Conservation (phyloP, 2,888 invertebrate species). For the Brachyptera risi region DNA sequence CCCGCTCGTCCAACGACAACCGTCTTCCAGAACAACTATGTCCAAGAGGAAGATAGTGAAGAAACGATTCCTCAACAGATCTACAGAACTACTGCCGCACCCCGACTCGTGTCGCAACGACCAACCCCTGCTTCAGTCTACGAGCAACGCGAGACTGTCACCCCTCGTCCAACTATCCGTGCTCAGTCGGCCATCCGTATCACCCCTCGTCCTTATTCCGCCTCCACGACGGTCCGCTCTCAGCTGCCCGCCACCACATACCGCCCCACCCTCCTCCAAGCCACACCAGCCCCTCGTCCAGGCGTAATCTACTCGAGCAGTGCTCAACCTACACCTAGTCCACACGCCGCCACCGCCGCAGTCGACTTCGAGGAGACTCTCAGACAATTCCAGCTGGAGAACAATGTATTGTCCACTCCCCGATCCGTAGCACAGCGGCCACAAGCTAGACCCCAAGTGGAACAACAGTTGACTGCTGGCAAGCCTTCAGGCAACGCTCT, state of each 20-base stretch:
- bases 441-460: constrained; percentile 42
- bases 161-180: constrained; percentile 49
- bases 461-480: constrained; percentile 41
- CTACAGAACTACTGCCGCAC: constrained; percentile 23
- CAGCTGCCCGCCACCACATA: constrained; percentile 63
- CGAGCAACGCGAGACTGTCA: constrained; percentile 49
- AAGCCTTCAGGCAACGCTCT: constrained; percentile 55
- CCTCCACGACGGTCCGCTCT: constrained; percentile 40
- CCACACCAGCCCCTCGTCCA: constrained; percentile 34
- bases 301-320: constrained; percentile 37
- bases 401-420: constrained; percentile 55
- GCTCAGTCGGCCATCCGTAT: constrained; percentile 54
- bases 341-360: constrained; percentile 26
- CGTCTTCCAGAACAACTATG: constrained; percentile 66
- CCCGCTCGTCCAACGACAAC: constrained; percentile 57
- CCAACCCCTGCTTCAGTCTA: constrained; percentile 39
- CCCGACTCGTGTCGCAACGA: constrained; percentile 33
- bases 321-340: constrained; percentile 37
- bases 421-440: constrained; percentile 40
- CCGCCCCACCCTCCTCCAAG: constrained; percentile 56
- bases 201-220: constrained; percentile 56
- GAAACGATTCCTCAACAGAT: constrained; percentile 54
- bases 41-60: constrained; percentile 56
- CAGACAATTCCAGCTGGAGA: constrained; percentile 66
- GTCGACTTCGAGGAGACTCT: constrained; percentile 70